Evolutionary conservation across 2,113 vertebrate species (phyloP), one percentile per base, ranked within the genome.

Genomic region (Vidua macroura): DNA sequence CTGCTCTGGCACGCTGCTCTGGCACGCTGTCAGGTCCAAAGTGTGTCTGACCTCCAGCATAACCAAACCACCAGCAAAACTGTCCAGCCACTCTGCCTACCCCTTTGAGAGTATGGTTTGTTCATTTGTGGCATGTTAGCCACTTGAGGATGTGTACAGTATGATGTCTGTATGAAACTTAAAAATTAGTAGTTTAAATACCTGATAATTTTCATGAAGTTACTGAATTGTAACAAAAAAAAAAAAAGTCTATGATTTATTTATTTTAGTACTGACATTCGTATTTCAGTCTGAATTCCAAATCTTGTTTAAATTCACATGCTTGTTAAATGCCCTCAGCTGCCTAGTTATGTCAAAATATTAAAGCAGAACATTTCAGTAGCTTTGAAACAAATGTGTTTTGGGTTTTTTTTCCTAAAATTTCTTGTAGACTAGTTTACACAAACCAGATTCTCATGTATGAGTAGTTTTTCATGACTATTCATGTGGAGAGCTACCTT

Each of bases 21-120:
- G 59, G 60, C 1, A 1, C 41, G 1, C 4, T 62, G 1, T 59
- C 21, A 21, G 6, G 3, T 23, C 33, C 16, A 66, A 41, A 59
- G 17, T 3, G 8, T 60, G 30, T 39, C 55, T 76, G 58, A 74
- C 33, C 15, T 66, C 24, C 35, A 69, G 23, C 33, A 13, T 9
- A 16, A 44, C 9, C 41, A 76, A 90, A 91, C 3, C 6, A 18
- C 7, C 18, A 56, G 7, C 10, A 85, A 82, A 77, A 59, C 9
- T 44, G 17, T 13, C 11, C 39, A 94, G 33, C 21, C 30, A 44
- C 43, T 80, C 59, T 74, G 17, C 12, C 17, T 62, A 15, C 15
- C 10, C 13, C 22, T 31, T 3, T 51, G 20, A 15, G 39, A 33
- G 31, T 13, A 11, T 10, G 20, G 1, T 49, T 88, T 83, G 13